Percentiles rank a stretch among this genome's conserved stretches.
Evolutionary conservation across 2,797 vertebrate species (phyloP).

Genomic region (Agapornis canus): DNA sequence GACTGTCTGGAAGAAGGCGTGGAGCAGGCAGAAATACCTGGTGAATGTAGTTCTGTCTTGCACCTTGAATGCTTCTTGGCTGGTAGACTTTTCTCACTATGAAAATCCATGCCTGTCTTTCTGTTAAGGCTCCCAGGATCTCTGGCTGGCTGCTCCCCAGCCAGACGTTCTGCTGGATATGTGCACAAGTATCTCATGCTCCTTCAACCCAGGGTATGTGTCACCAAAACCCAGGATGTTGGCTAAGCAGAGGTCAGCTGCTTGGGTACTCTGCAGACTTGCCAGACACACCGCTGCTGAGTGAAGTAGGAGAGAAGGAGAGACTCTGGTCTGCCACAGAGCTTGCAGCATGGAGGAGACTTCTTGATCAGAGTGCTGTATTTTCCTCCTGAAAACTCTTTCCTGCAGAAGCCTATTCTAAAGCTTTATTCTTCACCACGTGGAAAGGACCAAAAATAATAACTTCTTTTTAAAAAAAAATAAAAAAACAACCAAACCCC

Average conservation of each 20-base stretch:
- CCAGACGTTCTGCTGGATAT: background rate
- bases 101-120: background rate
- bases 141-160: background rate
- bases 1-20: accelerated
- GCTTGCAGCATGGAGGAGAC: background rate
- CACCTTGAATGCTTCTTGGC: background rate
- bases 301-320: background rate
- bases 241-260: background rate
- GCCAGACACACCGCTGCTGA: background rate
- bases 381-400: background rate
- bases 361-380: background rate
- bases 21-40: background rate
- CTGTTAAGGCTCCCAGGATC: background rate
- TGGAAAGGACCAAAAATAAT: background rate
- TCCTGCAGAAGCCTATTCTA: background rate
- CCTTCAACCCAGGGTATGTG: accelerated
- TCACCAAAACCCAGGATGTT: background rate
- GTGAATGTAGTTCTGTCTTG: background rate
- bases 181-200: background rate
- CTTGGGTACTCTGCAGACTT: background rate
- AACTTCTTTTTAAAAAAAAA: background rate
- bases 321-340: background rate
- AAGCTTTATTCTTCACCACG: background rate
- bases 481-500: background rate
- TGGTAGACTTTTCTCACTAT: background rate